A percentile compares a stretch with the other conserved stretches of the same genome.
phyloP scores from a whole-genome alignment of 1,140 invertebrate species.

The Orussus abietinus region DNA sequence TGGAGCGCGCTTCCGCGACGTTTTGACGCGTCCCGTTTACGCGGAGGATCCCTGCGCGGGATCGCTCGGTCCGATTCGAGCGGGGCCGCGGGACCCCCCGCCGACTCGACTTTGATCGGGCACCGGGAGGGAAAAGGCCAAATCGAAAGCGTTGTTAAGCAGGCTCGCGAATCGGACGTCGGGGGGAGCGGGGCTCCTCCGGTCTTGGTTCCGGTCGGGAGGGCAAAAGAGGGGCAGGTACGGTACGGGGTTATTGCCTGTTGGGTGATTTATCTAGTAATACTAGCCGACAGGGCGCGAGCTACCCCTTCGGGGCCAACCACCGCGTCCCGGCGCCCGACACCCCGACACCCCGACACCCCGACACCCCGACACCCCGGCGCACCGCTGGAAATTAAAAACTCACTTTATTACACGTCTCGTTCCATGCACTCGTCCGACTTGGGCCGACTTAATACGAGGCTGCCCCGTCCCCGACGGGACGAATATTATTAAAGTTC shows the following conservation, averaged over 20 bases:
- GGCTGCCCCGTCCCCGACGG: slow-evolving; percentile 49
- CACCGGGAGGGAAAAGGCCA: too few species aligned
- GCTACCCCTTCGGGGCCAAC: slow-evolving; percentile 43
- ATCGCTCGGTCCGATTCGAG: too few species aligned
- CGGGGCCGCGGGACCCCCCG: too few species aligned
- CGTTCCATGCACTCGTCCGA: slow-evolving; percentile 39
- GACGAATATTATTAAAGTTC: slow-evolving; percentile 56
- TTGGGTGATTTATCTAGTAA: slow-evolving; percentile 56
- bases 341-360: too few species aligned
- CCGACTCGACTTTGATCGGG: too few species aligned
- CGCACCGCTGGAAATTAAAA: slow-evolving; percentile 53
- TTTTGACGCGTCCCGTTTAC: too few species aligned
- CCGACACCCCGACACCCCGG: too few species aligned
- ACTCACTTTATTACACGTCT: slow-evolving; percentile 56
- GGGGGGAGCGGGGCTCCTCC: slow-evolving; percentile 34
- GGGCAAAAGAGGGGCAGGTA: slow-evolving; percentile 12
- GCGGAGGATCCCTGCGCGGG: too few species aligned
- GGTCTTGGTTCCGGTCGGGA: slow-evolving; percentile 11
- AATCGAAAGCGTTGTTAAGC: slow-evolving; percentile 8
- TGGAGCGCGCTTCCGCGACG: too few species aligned
- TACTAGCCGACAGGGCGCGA: slow-evolving; percentile 52
- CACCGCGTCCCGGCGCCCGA: too few species aligned
- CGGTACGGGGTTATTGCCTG: slow-evolving; percentile 50
- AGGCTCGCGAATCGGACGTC: slow-evolving; percentile 25
- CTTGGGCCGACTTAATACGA: slow-evolving; percentile 49